phyloP scores from a whole-genome alignment of 2,888 invertebrate genomes.

The Chamaedrilus cognettii region DNA sequence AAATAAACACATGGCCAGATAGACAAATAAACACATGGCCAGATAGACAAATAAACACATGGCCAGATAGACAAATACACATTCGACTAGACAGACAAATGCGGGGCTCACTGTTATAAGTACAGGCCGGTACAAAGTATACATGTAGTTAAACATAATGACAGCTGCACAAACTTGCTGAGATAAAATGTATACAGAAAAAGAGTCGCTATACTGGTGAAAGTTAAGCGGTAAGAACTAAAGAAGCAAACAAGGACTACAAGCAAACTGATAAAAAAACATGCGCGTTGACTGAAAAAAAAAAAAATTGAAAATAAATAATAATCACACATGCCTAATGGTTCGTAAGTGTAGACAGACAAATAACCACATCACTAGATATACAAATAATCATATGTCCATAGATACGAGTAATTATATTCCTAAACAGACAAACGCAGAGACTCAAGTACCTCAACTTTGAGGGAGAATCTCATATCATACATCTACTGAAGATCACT shows the following conservation, averaged over 20 bases:
- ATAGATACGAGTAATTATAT: neutral
- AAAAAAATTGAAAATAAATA: no score
- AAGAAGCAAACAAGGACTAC: neutral
- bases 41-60: neutral
- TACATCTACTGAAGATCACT: no score
- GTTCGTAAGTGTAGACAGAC: neutral
- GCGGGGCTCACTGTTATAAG: no score
- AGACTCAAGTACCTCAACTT: no score
- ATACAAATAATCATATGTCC: neutral
- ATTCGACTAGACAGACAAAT: neutral
- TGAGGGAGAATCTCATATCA: no score
- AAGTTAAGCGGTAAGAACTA: neutral
- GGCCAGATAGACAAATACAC: neutral
- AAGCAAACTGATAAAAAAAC: slow-evolving; percentile 3
- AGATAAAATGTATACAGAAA: no score
- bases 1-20: neutral
- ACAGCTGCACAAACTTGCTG: neutral
- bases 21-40: neutral
- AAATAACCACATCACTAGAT: neutral
- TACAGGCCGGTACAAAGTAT: no score
- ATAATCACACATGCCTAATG: no score
- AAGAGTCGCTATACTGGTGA: neutral
- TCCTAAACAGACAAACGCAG: slow-evolving; percentile 2
- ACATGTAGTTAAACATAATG: no score
- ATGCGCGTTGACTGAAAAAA: no score